Base-by-base conservation (phyloP, 2,113 vertebrate species). In the Galbula dea region DNA sequence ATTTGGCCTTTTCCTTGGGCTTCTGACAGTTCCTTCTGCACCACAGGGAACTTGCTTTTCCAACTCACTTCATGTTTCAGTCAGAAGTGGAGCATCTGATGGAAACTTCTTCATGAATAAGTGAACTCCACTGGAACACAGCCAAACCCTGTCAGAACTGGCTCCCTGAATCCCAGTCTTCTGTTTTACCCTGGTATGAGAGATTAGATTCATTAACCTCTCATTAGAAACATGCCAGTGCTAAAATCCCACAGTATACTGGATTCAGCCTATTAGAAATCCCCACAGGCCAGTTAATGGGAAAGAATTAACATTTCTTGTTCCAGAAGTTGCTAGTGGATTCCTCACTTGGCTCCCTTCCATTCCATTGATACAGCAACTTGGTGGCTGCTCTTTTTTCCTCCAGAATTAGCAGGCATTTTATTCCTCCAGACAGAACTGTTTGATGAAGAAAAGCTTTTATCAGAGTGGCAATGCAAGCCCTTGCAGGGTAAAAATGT, bases 161-260 rank as follows among this genome's bases (percentile, higher is more conserved):
- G 45, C 74, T 96, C 81, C 89, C 95, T 82, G 67, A 95, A 67
- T 89, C 86, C 96, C 78, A 82, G 69, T 58, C 74, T 55, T 89
- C 78, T 92, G 57, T 83, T 94, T 90, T 80, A 95, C 36, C 9
- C 5, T 77, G 75, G 51, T 80, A 74, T 93, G 89, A 95, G 86
- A 90, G 71, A 92, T 96, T 90, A 93, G 71, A 85, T 96, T 97
- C 77, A 93, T 96, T 97, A 97, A 96, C 94, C 93, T 94, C 92
- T 95, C 86, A 89, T 93, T 95, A 93, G 90, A 87, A 96, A 67
- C n/a, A 82, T 85, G 87, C 79, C 92, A 95, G 19, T 93, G 88
- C 78, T 77, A 68, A 94, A 96, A 92, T 94, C 81, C 73, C 90
- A 71, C 46, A 65, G 83, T 52, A 62, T 55, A 39, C 74, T 80